Conservation (phyloP, 2,888 invertebrate genomes). For the Amorpha juglandis region DNA sequence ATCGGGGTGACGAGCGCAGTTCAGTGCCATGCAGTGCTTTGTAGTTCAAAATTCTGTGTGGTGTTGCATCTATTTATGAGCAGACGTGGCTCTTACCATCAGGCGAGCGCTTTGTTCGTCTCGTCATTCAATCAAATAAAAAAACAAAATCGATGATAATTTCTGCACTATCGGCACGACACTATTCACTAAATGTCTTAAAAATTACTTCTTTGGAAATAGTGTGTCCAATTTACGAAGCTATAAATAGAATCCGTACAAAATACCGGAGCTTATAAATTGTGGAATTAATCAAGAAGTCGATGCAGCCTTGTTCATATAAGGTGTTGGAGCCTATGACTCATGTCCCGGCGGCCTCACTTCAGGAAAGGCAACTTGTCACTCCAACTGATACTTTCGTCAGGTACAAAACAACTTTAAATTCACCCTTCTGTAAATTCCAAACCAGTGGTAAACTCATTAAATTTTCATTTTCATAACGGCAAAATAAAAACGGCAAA, state of each 20-base stretch:
- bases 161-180: too few relatives aligned
- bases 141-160: too few relatives aligned
- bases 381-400: slow-evolving; percentile 46
- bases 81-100: too few relatives aligned
- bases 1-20: too few relatives aligned
- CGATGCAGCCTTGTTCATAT: slow-evolving; percentile 46
- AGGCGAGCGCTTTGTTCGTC: too few relatives aligned
- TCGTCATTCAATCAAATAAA: too few relatives aligned
- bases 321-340: slow-evolving; percentile 50
- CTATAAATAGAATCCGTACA: slow-evolving; percentile 19
- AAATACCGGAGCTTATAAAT: slow-evolving; percentile 17
- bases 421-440: background rate
- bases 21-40: too few relatives aligned
- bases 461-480: background rate
- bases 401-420: slow-evolving; percentile 29
- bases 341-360: slow-evolving; percentile 48
- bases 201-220: background rate
- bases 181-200: too few relatives aligned
- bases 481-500: background rate
- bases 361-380: slow-evolving; percentile 54
- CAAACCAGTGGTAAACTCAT: background rate
- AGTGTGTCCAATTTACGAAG: background rate
- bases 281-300: slow-evolving; percentile 31
- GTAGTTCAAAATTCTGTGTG: too few relatives aligned
- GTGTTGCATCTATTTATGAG: too few relatives aligned